A percentile compares a stretch with the other conserved stretches of the same genome.
Conservation (phyloP, 1,140 invertebrate genomes). For the Druon quercuslanigerum region DNA sequence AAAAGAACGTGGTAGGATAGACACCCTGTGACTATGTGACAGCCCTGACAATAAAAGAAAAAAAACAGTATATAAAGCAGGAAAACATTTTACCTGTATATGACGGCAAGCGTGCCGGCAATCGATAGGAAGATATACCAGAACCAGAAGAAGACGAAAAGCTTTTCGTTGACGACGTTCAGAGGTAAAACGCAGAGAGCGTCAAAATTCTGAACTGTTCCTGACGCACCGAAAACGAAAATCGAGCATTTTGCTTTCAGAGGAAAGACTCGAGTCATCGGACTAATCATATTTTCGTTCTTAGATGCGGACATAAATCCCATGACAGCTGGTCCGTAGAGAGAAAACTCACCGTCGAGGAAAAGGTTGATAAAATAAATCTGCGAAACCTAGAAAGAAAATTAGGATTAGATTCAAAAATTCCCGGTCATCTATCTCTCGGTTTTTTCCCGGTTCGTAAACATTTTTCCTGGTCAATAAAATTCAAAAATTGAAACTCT, state of each 20-base stretch:
- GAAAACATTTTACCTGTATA: constrained; percentile 62
- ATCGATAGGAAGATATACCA: constrained; percentile 75
- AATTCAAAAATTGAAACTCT: no score
- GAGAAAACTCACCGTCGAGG: constrained; percentile 81
- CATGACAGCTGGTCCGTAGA: constrained; percentile 80
- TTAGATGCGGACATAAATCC: constrained; percentile 69
- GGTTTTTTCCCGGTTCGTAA: no score
- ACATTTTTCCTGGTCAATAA: no score
- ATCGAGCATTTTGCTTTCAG: constrained; percentile 89
- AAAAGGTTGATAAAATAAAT: constrained; percentile 78
- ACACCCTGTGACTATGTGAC: no score
- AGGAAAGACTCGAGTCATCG: constrained; percentile 82
- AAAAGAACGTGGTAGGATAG: no score
- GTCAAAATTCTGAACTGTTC: constrained; percentile 69
- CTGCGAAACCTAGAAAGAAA: constrained; percentile 64
- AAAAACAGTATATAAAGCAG: neutral
- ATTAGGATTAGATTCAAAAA: constrained; percentile 2
- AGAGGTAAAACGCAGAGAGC: constrained; percentile 78
- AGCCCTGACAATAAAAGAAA: neutral
- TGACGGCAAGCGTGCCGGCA: constrained; percentile 67
- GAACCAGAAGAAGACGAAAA: constrained; percentile 77
- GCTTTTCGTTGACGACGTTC: constrained; percentile 79
- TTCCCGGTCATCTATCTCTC: neutral
- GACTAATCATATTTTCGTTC: constrained; percentile 64
- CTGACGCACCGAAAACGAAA: constrained; percentile 69